Evolutionary conservation across 1,140 invertebrate species (phyloP), one percentile per base, ranked within the genome.

Genomic region (Saccostrea glomerata): DNA sequence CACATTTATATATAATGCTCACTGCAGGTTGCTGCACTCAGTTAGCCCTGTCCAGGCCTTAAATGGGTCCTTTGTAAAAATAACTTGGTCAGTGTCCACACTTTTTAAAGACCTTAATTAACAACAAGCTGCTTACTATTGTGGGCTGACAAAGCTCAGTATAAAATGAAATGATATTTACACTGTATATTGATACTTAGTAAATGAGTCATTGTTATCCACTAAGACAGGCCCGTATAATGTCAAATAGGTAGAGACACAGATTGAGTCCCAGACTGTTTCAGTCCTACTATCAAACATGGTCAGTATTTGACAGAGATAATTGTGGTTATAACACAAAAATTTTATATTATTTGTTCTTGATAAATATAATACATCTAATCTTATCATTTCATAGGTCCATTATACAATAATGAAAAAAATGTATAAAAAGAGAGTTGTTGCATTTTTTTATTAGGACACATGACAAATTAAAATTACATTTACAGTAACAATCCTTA

Each of bases 151-250:
- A 77, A 77, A 36, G 25, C 70, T 30, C 25, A 15, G 23, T 77
- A 36, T 30, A 77, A 15, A 77, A 77, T 77, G 36, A 77, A 25
- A 30, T 25, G 23, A 36, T 77, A 77, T 77, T 77, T 77, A 77
- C 70, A 77, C 25, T 77, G 70, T 77, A 36, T 36, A 77, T 77
- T 30, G 25, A 36, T 36, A 77, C 70, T 77, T 77, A 77, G 70
- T 77, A 17, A 17, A 66, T 66, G 70, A 77, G 70, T 77, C 70
- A 77, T 77, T 77, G 70, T 77, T 15, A 77, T 77, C 47, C 47
- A 77, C 70, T 36, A 77, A 77, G 70, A 25, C 25, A 36, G 70
- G 70, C 70, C 30, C 23, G 13, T 7, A 77, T n/a, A 66, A 66
- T 66, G 30, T 25, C 15, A 36, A 30, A n/a, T 20, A 77, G 70